These are phyloP conservation scores for Sorex araneus DNA, from an alignment of 2,113 vertebrate genomes.

Conservation along the genomic window DNA sequence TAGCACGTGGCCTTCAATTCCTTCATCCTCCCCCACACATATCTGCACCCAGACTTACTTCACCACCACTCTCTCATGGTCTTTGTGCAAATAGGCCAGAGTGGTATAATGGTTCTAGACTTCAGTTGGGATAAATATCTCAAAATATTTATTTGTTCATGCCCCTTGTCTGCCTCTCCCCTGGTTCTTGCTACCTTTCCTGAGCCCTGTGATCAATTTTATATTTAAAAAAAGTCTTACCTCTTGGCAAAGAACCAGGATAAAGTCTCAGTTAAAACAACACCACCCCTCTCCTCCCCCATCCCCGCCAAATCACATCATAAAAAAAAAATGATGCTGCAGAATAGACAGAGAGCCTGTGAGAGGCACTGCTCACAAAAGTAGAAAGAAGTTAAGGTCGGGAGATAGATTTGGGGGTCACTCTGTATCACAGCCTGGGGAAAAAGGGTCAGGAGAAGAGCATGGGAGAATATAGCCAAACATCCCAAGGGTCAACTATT, in stretches of 20 bases:
- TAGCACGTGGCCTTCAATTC: background rate
- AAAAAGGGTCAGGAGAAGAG: fast-evolving
- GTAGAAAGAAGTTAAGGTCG: fast-evolving
- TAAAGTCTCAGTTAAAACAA: too few species aligned
- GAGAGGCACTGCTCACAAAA: too few species aligned
- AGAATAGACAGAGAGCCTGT: background rate
- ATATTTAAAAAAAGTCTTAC: too few species aligned
- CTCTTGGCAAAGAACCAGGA: background rate
- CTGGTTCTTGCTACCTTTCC: too few species aligned
- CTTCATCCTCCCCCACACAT: fast-evolving
- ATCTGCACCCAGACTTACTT: fast-evolving
- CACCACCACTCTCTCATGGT: too few species aligned
- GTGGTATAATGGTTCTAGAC: fast-evolving
- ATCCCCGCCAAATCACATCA: too few species aligned
- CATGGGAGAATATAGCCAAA: too few species aligned
- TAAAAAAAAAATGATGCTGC: fast-evolving
- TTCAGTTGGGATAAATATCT: fast-evolving
- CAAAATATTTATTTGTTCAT: fast-evolving
- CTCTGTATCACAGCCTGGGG: background rate
- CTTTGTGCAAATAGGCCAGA: too few species aligned
- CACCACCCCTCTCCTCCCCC: too few species aligned
- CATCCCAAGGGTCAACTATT: too few species aligned
- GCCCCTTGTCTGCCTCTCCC: background rate
- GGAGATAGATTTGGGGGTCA: fast-evolving
- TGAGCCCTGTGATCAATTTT: too few species aligned